Percentiles rank a stretch among this genome's conserved stretches.
Evolutionary conservation across 2,888 invertebrate genomes (phyloP).

Genomic region (Drosophila subsilvestris): DNA sequence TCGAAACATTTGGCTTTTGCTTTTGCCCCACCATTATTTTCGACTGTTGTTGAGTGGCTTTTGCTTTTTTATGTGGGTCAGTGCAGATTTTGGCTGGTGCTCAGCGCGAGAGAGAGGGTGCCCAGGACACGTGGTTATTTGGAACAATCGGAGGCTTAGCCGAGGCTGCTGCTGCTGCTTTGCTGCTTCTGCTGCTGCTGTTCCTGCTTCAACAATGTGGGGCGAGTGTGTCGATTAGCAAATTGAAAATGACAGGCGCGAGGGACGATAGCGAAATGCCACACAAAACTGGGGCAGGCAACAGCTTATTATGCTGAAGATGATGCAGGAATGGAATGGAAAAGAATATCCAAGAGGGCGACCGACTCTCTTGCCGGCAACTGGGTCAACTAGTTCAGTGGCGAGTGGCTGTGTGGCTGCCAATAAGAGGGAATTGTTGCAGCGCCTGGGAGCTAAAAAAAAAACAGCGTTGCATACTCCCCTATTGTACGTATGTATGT

Average conservation of each 20-base stretch:
- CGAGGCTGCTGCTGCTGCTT: slow-evolving; percentile 11
- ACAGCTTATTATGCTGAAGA: slow-evolving; percentile 57
- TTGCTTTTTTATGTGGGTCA: slow-evolving; percentile 68
- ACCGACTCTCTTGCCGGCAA: slow-evolving; percentile 15
- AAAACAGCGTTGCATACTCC: slow-evolving; percentile 1
- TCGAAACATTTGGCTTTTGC: slow-evolving; percentile 22
- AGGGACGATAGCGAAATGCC: slow-evolving; percentile 20
- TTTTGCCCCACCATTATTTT: slow-evolving; percentile 51
- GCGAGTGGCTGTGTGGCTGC: slow-evolving; percentile 10
- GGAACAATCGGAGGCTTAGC: slow-evolving; percentile 61
- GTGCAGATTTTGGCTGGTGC: slow-evolving; percentile 56
- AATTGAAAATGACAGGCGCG: slow-evolving; percentile 74
- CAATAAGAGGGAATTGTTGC: slow-evolving; percentile 34
- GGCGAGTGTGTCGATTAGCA: slow-evolving; percentile 68
- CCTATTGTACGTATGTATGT: slow-evolving; percentile 8
- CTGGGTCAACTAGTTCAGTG: slow-evolving; percentile 50
- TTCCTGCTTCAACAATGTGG: slow-evolving; percentile 44
- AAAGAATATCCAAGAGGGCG: neutral
- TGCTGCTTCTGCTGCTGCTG: no score
- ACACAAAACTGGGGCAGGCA: slow-evolving; percentile 45
- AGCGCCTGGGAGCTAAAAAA: slow-evolving; percentile 4
- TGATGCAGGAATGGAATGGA: slow-evolving; percentile 35
- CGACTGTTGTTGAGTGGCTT: slow-evolving; percentile 42
- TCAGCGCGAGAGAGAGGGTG: slow-evolving; percentile 24
- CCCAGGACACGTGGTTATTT: slow-evolving; percentile 71